phyloP scores from a whole-genome alignment of 2,797 vertebrate species.

The Selene dorsalis region DNA sequence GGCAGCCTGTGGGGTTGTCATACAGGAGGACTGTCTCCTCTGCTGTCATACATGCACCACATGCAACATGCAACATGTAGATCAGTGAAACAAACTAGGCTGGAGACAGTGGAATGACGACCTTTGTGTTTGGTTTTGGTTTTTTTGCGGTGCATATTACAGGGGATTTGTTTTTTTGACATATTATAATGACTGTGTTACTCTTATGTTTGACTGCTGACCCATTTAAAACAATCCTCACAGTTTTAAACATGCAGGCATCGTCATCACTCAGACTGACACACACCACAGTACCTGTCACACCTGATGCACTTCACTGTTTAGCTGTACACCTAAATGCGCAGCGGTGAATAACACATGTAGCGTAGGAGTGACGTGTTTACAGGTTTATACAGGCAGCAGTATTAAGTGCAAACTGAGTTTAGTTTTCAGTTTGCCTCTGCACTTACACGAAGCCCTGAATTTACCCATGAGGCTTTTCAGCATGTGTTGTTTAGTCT shows the following conservation, averaged over 20 bases:
- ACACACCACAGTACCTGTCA: slow-evolving; percentile 13
- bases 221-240: slow-evolving; percentile 7
- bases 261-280: neutral
- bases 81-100: neutral
- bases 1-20: too few relatives aligned
- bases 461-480: neutral
- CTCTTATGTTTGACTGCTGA: slow-evolving; percentile 1
- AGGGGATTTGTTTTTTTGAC: neutral
- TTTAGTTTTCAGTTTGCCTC: neutral
- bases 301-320: neutral
- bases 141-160: neutral
- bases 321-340: neutral
- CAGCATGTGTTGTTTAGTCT: neutral
- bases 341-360: neutral
- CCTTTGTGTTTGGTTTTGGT: neutral
- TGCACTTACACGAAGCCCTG: neutral
- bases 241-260: neutral
- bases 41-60: too few relatives aligned
- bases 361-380: neutral
- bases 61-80: neutral
- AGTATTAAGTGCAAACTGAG: neutral
- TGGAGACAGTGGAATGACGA: neutral
- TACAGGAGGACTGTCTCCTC: neutral
- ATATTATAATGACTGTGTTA: neutral
- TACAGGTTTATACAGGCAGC: neutral